Base-by-base conservation (phyloP, 2,797 vertebrate species). In the Chelon auratus region DNA sequence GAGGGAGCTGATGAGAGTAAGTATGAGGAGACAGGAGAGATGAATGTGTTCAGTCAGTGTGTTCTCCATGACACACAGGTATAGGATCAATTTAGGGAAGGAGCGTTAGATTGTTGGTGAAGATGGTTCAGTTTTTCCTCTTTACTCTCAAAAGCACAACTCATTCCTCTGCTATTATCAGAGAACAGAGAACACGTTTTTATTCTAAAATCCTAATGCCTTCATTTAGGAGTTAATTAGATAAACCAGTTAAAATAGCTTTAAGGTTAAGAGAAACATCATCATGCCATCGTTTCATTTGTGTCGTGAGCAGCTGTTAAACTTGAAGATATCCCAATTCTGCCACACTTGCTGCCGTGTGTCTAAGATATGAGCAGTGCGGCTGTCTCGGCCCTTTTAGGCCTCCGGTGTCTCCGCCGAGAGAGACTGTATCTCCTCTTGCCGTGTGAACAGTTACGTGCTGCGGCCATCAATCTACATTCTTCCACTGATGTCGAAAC, bases 1-100 rank as follows among this genome's bases (percentile, higher is more conserved):
- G 69, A 79, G 61, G 54, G 26, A 62, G 37, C 7, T 36, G 45
- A 81, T 79, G 55, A 67, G 72, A 50, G 24, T 56, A 58, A 74
- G 78, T 52, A 55, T 54, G 14, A 70, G 43, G 52, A 58, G 50
- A 54, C 45, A 33, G 30, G 30, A 7, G 5, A 43, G 42, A 43
- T 17, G 42, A 43, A 33, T 33, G 30, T 8, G 5, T 26, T 26
- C 24, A 26, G 24, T 33, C 18, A 62, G 22, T 14, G 5, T 15
- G 64, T 65, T 52, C 20, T 51, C 47, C 22, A 11, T 42, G 22
- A 33, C 13, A 63, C 14, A 55, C 33, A 33, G 43, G 10, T n/a
- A 18, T 5, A 53, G 33, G 42, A 53, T 63, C 3, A 15, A 33
- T 79, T 61, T 9, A 14, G 13, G 7, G 12, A 48, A n/a, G 47